Base-by-base conservation (phyloP, 2,888 invertebrate genomes). In the Scrobipalpa costella region DNA sequence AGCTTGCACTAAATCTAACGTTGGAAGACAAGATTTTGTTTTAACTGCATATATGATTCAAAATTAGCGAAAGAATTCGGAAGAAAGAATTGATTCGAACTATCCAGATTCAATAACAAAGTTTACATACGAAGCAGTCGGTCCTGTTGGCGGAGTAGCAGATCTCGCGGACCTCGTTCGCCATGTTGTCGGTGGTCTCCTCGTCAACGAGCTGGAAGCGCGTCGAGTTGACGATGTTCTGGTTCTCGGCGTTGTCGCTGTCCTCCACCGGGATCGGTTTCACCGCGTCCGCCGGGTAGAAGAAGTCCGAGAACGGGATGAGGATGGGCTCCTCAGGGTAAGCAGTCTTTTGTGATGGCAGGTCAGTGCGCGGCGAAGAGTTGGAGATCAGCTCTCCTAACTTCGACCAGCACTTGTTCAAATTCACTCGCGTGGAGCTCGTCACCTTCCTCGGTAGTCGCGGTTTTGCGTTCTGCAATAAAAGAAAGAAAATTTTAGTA, bases 401-500 rank as follows among this genome's bases (percentile, higher is more conserved):
- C 78, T 92, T 92, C 69, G 92, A 90, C 94, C 94, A 94, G 81
- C 93, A 93, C 80, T 92, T 90, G 84, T 94, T 94, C 69, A 94
- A 87, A 80, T 94, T 94, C 78, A 94, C 92, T 71, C 92, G 92
- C 73, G 93, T 90, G 38, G 93, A 92, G 71, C 86, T 84, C 57
- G 93, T 86, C 76, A 94, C 88, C 73, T 90, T 92, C 67, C 94
- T 86, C 13, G 93, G 92, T 65, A 94, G 88, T 74, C 90, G 89
- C 49, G 93, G 93, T 73, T 92, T 93, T 67, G 89, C 82, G 76
- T 88, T 88, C 94, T 94, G 90, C 68, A 78, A 92, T 84, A 67
- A 79, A 83, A 72, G 71, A 78, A 76, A 71, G 71, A 72, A 64
- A 50, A 68, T 67, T 63, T 69, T 73, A 67, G 76, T 65, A 55